These are phyloP conservation scores for Columbina picui DNA, from an alignment of 2,113 vertebrate genomes.

Conservation along the genomic window DNA sequence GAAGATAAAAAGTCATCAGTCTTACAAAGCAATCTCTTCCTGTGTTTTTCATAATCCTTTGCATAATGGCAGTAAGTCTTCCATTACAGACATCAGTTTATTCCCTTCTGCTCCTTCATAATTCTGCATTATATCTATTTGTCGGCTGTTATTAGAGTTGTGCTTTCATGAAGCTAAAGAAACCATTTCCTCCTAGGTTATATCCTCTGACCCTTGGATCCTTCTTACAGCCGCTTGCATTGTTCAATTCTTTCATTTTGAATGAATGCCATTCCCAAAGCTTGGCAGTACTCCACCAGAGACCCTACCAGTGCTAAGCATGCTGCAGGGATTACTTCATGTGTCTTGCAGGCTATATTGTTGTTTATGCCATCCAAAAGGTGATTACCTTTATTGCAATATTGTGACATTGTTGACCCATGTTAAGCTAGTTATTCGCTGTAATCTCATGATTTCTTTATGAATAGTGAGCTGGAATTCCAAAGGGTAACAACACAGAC, in stretches of 20 bases:
- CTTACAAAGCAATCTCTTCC: background rate
- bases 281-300: background rate
- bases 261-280: background rate
- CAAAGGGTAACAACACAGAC: background rate
- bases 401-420: conserved; percentile 3
- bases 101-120: background rate
- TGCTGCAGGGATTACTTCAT: background rate
- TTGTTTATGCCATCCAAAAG: background rate
- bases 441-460: background rate
- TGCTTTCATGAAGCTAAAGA: background rate
- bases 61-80: background rate
- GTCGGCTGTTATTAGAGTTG: background rate
- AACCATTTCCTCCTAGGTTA: background rate
- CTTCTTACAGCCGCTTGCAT: background rate
- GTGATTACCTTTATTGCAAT: background rate
- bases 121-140: background rate
- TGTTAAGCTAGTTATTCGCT: background rate
- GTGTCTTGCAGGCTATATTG: background rate
- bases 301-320: background rate
- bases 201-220: background rate
- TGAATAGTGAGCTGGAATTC: background rate
- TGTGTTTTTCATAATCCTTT: background rate
- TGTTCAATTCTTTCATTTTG: background rate
- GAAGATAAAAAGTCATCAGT: background rate
- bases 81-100: background rate